A percentile compares a stretch with the other conserved stretches of the same genome.
Conservation (phyloP, 2,113 vertebrate genomes). For the Chinchilla lanigera region DNA sequence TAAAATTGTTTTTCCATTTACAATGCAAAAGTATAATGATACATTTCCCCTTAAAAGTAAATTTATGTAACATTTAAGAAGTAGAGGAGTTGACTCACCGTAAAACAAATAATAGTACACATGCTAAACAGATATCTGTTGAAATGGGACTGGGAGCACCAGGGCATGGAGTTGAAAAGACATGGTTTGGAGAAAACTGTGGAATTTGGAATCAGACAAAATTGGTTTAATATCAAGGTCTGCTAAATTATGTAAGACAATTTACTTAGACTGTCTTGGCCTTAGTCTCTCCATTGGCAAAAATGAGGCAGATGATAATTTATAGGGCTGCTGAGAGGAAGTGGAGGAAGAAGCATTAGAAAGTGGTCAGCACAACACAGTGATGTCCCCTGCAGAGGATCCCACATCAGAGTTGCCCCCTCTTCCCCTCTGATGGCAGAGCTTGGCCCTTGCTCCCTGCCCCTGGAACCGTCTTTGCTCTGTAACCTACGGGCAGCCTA, state of each 20-base stretch:
- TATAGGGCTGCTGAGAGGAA: not conserved
- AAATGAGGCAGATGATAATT: conserved; percentile 44
- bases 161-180: not conserved
- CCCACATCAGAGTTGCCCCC: not conserved
- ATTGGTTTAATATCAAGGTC: not conserved
- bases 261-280: not conserved
- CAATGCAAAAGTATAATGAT: not conserved
- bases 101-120: conserved; percentile 17
- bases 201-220: conserved; percentile 8
- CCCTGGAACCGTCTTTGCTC: not conserved
- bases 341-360: not conserved
- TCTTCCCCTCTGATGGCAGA: not conserved
- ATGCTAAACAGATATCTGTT: not conserved
- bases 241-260: conserved; percentile 20
- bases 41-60: conserved; percentile 8
- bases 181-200: not conserved
- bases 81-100: not conserved
- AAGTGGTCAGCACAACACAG: not conserved
- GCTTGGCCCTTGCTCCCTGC: not conserved
- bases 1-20: conserved; percentile 48
- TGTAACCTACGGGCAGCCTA: not conserved
- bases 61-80: conserved; percentile 39
- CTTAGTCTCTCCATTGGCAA: not conserved
- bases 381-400: not conserved
- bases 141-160: not conserved